Evolutionary conservation across 2,797 vertebrate species (phyloP), one percentile per base, ranked within the genome.

Genomic region (Limnodromus scolopaceus): DNA sequence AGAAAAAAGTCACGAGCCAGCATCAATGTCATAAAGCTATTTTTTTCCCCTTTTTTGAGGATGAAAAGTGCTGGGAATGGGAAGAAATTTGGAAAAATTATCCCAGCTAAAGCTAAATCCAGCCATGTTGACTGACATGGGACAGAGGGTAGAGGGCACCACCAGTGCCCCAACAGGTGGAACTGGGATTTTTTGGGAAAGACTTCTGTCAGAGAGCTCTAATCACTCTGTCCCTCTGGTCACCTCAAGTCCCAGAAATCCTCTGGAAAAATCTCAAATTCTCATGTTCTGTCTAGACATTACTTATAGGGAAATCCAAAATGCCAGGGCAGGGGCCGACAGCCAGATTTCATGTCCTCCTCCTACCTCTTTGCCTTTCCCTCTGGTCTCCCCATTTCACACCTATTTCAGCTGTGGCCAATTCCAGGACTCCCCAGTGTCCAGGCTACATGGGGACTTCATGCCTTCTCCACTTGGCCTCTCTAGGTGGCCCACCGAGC

Each of bases 21-120:
- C 8, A 2, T 30, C 36, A 46, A n/a, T 0, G 0, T 27, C 9
- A 46, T 20, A 25, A 74, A 38, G 2, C 9, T 1, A 46, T 57
- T 70, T 78, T 71, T 27, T 18, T 8, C 11, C 10, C 13, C 11
- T 13, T 16, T 12, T 60, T 61, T 74, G 41, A 20, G 36, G 54
- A 34, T 34, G 5, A 45, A 68, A 17, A 55, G 27, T 61, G 9
- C 27, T 49, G 61, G 11, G 18, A 75, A 7, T 6, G 7, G 19
- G 69, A 49, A 63, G 28, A 55, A 57, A 51, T 38, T 45, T 27
- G 28, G 41, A 43, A 51, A 71, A 55, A 16, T 28, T 36, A 61
- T 80, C 36, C 53, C 41, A 48, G 2, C 18, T 49, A 43, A 61
- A 54, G 54, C 46, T 41, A 38, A 65, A 53, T 41, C 32, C 36